Evolutionary conservation across 2,113 vertebrate genomes (phyloP).

Genomic region (Corvus hawaiiensis): DNA sequence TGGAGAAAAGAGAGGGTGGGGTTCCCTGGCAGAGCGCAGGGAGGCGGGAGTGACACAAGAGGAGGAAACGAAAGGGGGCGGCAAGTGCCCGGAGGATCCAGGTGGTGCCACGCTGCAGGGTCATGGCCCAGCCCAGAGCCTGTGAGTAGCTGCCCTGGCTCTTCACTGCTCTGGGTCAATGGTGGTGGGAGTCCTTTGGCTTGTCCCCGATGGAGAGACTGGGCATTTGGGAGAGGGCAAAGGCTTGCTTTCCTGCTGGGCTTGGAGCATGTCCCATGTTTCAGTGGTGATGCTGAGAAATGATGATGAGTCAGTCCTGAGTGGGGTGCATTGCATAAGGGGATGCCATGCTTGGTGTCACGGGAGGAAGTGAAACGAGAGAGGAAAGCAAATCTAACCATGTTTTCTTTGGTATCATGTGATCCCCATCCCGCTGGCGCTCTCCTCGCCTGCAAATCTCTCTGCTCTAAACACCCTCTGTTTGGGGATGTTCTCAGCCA

Average conservation of each 20-base stretch:
- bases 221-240: neutral
- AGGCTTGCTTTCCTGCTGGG: neutral
- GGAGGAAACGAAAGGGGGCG: neutral
- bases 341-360: accelerated
- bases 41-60: neutral
- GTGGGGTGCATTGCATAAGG: neutral
- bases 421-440: accelerated
- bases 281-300: neutral
- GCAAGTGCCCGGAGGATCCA: neutral
- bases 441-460: neutral
- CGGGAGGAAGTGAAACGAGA: conserved; percentile 21
- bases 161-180: neutral
- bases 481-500: neutral
- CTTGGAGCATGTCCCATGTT: neutral
- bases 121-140: neutral
- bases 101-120: neutral
- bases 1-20: neutral
- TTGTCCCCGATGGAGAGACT: neutral
- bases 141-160: neutral
- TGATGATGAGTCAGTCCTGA: neutral
- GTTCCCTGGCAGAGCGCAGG: neutral
- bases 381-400: neutral
- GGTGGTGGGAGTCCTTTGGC: neutral
- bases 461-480: neutral
- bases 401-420: neutral